Percentiles rank a stretch among this genome's conserved stretches.
Evolutionary conservation across 2,113 vertebrate genomes (phyloP).

Genomic region (Cyanistes caeruleus): DNA sequence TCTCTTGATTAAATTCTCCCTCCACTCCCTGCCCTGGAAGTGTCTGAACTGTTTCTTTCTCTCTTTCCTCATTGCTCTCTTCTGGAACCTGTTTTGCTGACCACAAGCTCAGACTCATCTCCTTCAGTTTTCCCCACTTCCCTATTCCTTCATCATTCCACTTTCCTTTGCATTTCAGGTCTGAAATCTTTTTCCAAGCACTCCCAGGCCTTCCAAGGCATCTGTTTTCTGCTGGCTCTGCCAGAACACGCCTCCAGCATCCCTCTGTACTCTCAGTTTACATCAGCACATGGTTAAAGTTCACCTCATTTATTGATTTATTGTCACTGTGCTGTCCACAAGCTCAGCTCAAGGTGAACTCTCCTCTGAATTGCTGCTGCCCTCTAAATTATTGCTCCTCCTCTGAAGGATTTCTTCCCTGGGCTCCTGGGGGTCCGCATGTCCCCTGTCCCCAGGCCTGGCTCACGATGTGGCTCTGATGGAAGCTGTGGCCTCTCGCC

Average conservation of each 20-base stretch:
- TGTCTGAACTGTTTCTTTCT: not conserved
- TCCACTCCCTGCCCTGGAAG: not conserved
- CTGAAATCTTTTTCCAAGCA: not conserved
- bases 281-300: not conserved
- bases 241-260: not conserved
- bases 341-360: not conserved
- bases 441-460: not conserved
- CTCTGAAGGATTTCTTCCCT: not conserved
- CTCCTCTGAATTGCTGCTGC: not conserved
- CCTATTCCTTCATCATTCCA: not conserved
- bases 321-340: not conserved
- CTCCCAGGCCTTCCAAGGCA: not conserved
- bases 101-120: not conserved
- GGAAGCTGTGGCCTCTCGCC: not conserved
- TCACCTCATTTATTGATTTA: not conserved
- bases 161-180: not conserved
- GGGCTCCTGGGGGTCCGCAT: not conserved
- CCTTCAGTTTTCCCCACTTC: not conserved
- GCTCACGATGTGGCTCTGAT: rapidly evolving
- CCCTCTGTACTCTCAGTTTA: not conserved
- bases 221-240: not conserved
- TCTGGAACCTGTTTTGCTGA: not conserved
- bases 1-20: not conserved
- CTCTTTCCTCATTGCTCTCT: not conserved
- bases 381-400: not conserved